phyloP scores from a whole-genome alignment of 2,888 invertebrate genomes.

The Pherbina coryleti region DNA sequence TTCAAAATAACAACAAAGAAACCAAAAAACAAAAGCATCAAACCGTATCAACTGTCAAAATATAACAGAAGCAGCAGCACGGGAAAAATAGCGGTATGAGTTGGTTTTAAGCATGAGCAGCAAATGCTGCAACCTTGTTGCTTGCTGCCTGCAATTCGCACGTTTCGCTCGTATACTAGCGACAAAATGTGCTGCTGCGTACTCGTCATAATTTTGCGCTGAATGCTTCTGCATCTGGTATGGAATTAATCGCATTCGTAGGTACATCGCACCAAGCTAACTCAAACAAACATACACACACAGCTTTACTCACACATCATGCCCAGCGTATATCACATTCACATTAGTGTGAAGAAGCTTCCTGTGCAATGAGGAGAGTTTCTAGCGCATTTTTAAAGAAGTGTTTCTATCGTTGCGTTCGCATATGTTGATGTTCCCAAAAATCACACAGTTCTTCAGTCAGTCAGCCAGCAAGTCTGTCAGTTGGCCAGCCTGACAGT shows the following conservation, averaged over 20 bases:
- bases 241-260: conserved; percentile 32
- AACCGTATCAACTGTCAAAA: not conserved
- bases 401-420: not conserved
- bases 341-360: conserved; percentile 24
- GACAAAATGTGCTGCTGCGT: conserved; percentile 33
- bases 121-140: conserved; percentile 16
- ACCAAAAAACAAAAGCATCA: conserved; percentile 22
- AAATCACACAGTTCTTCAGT: not conserved
- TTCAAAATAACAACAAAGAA: conserved; percentile 22
- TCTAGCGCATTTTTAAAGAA: not conserved
- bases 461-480: not conserved
- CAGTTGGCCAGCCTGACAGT: not conserved
- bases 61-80: conserved; percentile 30
- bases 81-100: conserved; percentile 46
- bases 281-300: not conserved
- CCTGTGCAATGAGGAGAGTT: not conserved
- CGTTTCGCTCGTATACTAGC: conserved; percentile 55
- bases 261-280: conserved; percentile 12
- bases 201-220: not conserved
- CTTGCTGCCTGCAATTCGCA: conserved; percentile 53
- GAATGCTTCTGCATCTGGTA: conserved; percentile 5
- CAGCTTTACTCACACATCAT: not conserved
- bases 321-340: not conserved
- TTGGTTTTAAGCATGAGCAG: conserved; percentile 16
- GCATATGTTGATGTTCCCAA: conserved; percentile 8